Conservation (phyloP, 2,113 vertebrate genomes). For the Centrocercus urophasianus region DNA sequence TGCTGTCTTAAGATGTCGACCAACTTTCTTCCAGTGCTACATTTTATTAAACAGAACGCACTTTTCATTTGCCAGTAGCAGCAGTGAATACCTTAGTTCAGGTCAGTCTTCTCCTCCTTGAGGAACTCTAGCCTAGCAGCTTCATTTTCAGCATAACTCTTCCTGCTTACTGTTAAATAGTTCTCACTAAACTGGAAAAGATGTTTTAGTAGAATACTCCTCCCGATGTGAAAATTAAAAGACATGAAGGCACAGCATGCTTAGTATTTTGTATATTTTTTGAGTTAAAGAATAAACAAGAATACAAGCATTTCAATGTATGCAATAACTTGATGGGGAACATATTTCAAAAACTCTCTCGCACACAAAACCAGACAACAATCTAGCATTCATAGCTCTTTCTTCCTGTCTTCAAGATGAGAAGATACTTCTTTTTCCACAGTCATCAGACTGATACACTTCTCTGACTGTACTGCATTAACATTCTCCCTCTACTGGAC, state of each 20-base stretch:
- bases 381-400: background rate
- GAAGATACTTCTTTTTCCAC: background rate
- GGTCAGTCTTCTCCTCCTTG: background rate
- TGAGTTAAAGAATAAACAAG: background rate
- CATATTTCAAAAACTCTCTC: background rate
- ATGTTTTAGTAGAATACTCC: background rate
- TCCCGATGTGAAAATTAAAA: background rate
- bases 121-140: background rate
- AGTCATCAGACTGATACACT: background rate
- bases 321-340: background rate
- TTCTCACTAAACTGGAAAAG: background rate
- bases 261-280: background rate
- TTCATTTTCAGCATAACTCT: background rate
- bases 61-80: background rate
- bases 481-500: slow-evolving; percentile 33
- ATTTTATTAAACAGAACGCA: background rate
- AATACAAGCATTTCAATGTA: background rate
- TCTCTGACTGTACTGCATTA: background rate
- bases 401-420: background rate
- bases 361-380: background rate
- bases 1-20: background rate
- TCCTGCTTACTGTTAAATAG: background rate
- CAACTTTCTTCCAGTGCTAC: background rate
- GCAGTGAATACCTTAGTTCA: background rate
- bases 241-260: background rate